Evolutionary conservation across 2,797 vertebrate species (phyloP), one percentile per base, ranked within the genome.

Genomic region (Channa striata): DNA sequence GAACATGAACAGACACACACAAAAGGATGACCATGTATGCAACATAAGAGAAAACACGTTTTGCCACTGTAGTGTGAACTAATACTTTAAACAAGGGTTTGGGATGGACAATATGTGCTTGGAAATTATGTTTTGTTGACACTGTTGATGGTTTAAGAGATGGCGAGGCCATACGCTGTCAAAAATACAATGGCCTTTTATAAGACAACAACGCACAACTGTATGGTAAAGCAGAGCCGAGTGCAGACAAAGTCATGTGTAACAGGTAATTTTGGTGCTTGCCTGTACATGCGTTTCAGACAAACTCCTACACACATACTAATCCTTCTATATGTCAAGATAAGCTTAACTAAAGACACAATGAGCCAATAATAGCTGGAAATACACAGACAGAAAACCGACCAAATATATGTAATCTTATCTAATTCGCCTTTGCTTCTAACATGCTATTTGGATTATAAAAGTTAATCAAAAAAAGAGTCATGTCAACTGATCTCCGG

Each of bases 1-100:
- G 82, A n/a, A 90, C n/a, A 85, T 8, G 78, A 33, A 87, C 43
- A 72, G 7, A 81, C n/a, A 68, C 16, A 62, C 2, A 75, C 40
- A 75, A 37, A 63, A 30, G 12, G 30, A 34, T 37, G 25, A 51
- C 8, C 11, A 54, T 17, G 6, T 21, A 50, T 7, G 20, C 34
- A 48, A 58, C 47, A 43, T 40, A 48, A 23, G 3, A 68, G 16
- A 64, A 47, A 11, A 43, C 13, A 49, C 34, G 57, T 65, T 14
- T 12, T 47, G 9, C 21, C n/a, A n/a, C n/a, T n/a, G n/a, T n/a
- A n/a, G n/a, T n/a, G n/a, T n/a, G n/a, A n/a, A n/a, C n/a, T n/a
- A 46, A 52, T n/a, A 36, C 17, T n/a, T 2, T 1, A 33, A 44
- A 30, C 11, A 16, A 36, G n/a, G 36, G 17, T 53, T 72, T 33